A percentile compares a stretch with the other conserved stretches of the same genome.
These are phyloP conservation scores for Brachymystax lenok DNA, from an alignment of 2,797 vertebrate genomes.

Conservation along the genomic window DNA sequence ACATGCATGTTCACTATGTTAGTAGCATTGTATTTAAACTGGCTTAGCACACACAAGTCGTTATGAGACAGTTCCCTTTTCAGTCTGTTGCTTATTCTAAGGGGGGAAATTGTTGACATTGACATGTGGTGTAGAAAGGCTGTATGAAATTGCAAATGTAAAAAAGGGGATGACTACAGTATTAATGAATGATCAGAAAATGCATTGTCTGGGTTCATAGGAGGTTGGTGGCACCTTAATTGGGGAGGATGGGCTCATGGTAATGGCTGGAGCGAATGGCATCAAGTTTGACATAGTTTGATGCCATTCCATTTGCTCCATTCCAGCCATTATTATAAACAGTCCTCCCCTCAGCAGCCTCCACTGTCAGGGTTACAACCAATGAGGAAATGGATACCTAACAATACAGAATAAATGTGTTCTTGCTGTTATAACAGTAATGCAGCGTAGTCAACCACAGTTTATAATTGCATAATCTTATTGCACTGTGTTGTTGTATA, in stretches of 20 bases:
- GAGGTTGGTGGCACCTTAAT: no score
- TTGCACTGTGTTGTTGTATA: conserved; percentile 51
- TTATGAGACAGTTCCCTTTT: neutral
- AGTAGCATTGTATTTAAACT: neutral
- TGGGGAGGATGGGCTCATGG: no score
- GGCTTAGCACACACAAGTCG: neutral
- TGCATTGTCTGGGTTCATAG: no score
- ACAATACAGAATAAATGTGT: neutral
- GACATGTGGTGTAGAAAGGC: neutral
- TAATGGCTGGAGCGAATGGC: no score
- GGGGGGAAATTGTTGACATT: neutral
- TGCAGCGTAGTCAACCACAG: conserved; percentile 37
- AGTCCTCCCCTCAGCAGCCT: no score
- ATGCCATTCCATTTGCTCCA: neutral
- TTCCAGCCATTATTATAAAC: no score
- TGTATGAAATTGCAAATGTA: neutral
- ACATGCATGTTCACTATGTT: neutral
- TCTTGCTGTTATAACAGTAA: neutral
- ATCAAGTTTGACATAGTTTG: neutral
- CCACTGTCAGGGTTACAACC: neutral
- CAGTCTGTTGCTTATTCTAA: neutral
- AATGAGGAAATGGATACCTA: neutral
- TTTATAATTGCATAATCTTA: conserved; percentile 53
- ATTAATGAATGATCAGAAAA: neutral
- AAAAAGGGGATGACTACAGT: neutral